A percentile compares a stretch with the other conserved stretches of the same genome.
phyloP scores from a whole-genome alignment of 2,113 vertebrate species.

The Equus przewalskii region DNA sequence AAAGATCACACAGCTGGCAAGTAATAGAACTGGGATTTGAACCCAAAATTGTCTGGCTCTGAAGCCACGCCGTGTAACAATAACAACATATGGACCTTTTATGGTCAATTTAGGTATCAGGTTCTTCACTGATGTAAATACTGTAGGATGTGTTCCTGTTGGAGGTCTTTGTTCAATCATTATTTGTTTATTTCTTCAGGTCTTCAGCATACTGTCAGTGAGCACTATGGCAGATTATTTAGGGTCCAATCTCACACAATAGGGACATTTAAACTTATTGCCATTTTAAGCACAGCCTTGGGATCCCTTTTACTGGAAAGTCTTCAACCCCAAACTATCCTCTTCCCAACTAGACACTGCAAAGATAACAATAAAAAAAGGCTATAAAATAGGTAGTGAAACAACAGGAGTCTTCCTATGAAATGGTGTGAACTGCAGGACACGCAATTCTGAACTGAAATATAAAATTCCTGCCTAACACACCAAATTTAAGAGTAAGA shows the following conservation, averaged over 20 bases:
- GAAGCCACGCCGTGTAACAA: not conserved
- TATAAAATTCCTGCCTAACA: not conserved
- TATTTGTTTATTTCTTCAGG: not conserved
- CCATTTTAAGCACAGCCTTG: not conserved
- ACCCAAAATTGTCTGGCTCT: not conserved
- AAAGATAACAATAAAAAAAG: not conserved
- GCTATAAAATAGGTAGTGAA: not conserved
- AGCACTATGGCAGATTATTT: slow-evolving; percentile 13
- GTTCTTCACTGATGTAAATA: not conserved
- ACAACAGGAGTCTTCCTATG: not conserved
- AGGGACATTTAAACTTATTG: too few species aligned
- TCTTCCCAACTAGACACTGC: not conserved
- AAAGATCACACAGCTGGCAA: not conserved
- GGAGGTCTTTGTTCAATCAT: not conserved
- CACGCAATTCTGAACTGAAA: not conserved
- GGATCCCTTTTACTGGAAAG: not conserved
- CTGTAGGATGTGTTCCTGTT: not conserved
- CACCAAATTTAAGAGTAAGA: not conserved
- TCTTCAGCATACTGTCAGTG: not conserved
- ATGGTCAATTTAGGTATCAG: not conserved
- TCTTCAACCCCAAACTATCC: not conserved
- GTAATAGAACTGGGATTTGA: not conserved
- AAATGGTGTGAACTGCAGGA: not conserved
- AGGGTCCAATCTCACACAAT: not conserved
- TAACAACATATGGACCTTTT: not conserved